These are phyloP conservation scores for Drosophila bocqueti DNA, from an alignment of 1,140 invertebrate genomes.

Conservation along the genomic window DNA sequence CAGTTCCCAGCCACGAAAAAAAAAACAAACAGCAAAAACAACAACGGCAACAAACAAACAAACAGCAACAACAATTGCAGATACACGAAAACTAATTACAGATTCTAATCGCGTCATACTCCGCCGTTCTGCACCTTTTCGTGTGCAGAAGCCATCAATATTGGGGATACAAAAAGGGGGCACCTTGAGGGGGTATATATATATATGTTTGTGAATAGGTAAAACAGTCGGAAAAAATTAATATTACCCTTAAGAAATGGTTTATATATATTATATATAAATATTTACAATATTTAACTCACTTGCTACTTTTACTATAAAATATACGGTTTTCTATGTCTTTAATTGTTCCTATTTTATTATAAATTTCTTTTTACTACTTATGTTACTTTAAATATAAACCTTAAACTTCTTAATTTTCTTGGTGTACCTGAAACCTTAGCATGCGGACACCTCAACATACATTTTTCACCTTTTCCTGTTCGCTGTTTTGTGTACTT, in stretches of 20 bases:
- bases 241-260: not conserved
- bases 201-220: not conserved
- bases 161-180: conserved; percentile 37
- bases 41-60: conserved; percentile 21
- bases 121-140: conserved; percentile 56
- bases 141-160: conserved; percentile 78
- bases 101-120: conserved; percentile 84
- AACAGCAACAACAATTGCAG: conserved; percentile 73
- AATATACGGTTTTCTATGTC: not conserved
- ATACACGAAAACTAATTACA: conserved; percentile 84
- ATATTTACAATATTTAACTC: not conserved
- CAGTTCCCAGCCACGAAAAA: conserved; percentile 68
- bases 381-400: not conserved
- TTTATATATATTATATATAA: not conserved
- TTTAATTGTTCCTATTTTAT: not conserved
- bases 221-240: not conserved
- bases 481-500: conserved; percentile 55
- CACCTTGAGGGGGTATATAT: not conserved
- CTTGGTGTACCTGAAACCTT: conserved; percentile 22
- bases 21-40: conserved; percentile 16
- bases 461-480: conserved; percentile 59
- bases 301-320: not conserved
- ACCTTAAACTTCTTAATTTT: not conserved
- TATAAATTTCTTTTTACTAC: too few species aligned
- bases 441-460: conserved; percentile 50